Conservation (phyloP, 2,113 vertebrate genomes). For the Chrysemys picta region DNA sequence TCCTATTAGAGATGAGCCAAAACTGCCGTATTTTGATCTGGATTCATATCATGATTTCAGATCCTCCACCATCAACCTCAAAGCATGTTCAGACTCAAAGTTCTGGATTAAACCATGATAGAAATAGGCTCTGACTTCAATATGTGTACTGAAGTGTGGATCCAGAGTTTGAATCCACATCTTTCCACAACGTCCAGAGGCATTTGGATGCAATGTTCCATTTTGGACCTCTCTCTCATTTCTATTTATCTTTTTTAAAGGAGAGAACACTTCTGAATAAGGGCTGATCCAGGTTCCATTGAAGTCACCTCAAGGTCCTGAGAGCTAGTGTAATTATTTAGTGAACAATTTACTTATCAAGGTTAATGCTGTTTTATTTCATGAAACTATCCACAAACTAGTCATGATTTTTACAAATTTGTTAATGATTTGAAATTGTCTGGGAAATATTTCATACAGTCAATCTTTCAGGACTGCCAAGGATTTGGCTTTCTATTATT, state of each 20-base stretch:
- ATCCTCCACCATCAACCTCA: background rate
- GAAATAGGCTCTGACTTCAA: background rate
- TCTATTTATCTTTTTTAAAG: background rate
- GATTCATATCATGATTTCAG: background rate
- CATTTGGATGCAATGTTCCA: background rate
- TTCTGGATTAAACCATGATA: background rate
- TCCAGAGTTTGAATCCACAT: background rate
- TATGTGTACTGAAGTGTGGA: background rate
- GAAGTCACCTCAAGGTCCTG: background rate
- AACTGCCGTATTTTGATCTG: background rate
- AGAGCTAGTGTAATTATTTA: background rate
- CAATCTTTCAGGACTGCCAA: background rate
- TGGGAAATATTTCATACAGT: background rate
- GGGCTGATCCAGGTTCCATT: background rate
- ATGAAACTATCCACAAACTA: background rate
- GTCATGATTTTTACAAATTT: fast-evolving
- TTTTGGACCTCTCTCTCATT: background rate
- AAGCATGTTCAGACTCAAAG: background rate
- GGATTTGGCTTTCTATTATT: background rate
- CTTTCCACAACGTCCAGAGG: background rate
- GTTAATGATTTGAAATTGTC: background rate
- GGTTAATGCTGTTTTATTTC: background rate
- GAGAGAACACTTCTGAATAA: background rate
- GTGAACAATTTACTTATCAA: background rate
- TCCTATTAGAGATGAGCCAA: background rate